These are phyloP conservation scores for Acrossocheilus wenchowensis DNA, from an alignment of 2,797 vertebrate species.

Conservation along the genomic window DNA sequence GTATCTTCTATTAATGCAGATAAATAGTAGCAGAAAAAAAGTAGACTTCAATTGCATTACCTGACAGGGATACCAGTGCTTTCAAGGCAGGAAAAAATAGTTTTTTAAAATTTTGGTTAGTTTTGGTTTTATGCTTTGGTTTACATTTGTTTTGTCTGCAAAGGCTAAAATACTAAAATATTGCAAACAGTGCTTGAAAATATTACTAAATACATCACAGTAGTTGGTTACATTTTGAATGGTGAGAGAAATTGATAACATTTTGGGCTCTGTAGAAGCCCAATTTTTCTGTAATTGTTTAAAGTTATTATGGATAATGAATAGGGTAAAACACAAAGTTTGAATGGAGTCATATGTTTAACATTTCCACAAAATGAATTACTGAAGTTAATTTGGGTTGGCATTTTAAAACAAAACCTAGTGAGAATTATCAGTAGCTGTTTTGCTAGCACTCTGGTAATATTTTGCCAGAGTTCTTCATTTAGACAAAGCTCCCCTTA, in stretches of 20 bases:
- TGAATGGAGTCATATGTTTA: not conserved
- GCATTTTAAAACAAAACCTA: not conserved
- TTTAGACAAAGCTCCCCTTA: not conserved
- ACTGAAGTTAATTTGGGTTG: not conserved
- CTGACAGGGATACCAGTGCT: not conserved
- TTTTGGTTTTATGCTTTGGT: not conserved
- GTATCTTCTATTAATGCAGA: not conserved
- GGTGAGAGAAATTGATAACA: not conserved
- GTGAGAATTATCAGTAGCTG: not conserved
- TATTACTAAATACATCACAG: not conserved
- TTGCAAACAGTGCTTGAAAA: not conserved
- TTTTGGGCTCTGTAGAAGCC: not conserved
- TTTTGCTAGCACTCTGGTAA: not conserved
- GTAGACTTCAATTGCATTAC: not conserved
- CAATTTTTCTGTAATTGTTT: too few species aligned
- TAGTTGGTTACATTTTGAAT: not conserved
- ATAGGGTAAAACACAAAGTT: not conserved
- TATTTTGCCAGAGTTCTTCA: slow-evolving; percentile 5
- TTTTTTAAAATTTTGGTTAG: not conserved
- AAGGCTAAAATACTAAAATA: not conserved
- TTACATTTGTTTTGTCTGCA: not conserved
- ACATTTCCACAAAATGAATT: not conserved
- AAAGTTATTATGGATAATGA: not conserved
- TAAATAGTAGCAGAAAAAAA: not conserved
- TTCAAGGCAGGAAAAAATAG: not conserved